phyloP scores from a whole-genome alignment of 2,113 vertebrate genomes.

The Oriolus oriolus region DNA sequence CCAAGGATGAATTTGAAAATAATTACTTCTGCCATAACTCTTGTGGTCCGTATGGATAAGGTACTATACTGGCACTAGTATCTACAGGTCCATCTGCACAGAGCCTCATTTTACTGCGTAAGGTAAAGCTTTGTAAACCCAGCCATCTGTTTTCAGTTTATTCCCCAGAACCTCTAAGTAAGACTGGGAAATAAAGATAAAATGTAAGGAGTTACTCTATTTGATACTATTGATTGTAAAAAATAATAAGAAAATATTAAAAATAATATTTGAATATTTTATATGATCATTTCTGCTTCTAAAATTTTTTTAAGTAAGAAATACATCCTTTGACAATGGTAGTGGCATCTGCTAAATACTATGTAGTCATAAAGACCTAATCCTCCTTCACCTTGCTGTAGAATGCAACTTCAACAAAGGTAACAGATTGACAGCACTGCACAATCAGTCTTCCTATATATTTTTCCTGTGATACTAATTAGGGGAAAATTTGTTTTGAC shows the following conservation, averaged over 20 bases:
- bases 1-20: slow-evolving; percentile 40
- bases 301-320: neutral
- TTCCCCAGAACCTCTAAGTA: slow-evolving; percentile 22
- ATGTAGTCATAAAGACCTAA: neutral
- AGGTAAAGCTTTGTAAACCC: slow-evolving; percentile 62
- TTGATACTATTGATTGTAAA: neutral
- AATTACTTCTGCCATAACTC: slow-evolving; percentile 54
- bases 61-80: slow-evolving; percentile 56
- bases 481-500: neutral
- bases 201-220: neutral
- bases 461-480: neutral
- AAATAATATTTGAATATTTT: neutral
- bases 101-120: slow-evolving; percentile 33
- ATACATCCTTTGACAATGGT: neutral
- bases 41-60: slow-evolving; percentile 64
- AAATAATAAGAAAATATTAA: neutral
- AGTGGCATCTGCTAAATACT: neutral
- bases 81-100: slow-evolving; percentile 68
- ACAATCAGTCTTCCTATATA: neutral
- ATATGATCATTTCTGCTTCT: neutral
- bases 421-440: neutral
- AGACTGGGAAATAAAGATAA: neutral
- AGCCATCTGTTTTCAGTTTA: slow-evolving; percentile 63
- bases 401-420: neutral
- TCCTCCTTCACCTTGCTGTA: neutral